phyloP scores from a whole-genome alignment of 1,140 invertebrate genomes.

The Hylaeus anthracinus region DNA sequence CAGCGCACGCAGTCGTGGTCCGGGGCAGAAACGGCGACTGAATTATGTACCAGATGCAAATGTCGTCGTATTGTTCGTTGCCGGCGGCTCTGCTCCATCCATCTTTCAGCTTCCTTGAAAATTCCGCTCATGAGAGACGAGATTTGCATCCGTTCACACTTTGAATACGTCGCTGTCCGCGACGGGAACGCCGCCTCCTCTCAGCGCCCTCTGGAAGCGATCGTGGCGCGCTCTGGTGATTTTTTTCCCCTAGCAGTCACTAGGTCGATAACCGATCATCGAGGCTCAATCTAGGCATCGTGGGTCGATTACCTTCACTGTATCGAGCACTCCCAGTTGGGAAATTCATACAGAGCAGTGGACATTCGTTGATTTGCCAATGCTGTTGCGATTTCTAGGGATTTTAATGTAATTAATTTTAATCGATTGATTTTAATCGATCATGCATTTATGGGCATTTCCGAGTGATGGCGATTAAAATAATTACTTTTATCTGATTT shows the following conservation, averaged over 20 bases:
- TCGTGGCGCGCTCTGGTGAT: not conserved
- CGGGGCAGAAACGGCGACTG: slow-evolving; percentile 62
- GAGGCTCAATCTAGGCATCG: not conserved
- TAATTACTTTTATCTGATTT: too few relatives aligned
- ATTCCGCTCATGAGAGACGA: slow-evolving; percentile 66
- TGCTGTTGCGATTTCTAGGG: too few relatives aligned
- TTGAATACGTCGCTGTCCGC: slow-evolving; percentile 58
- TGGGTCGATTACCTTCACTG: too few relatives aligned
- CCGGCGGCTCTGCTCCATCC: slow-evolving; percentile 62
- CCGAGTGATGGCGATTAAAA: too few relatives aligned
- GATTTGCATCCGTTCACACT: slow-evolving; percentile 70
- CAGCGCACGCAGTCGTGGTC: slow-evolving; percentile 39
- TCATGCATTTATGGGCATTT: too few relatives aligned
- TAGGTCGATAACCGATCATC: slow-evolving; percentile 5
- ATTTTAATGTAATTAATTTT: too few relatives aligned
- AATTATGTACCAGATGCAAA: slow-evolving; percentile 73
- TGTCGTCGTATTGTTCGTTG: slow-evolving; percentile 61
- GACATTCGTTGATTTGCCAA: too few relatives aligned
- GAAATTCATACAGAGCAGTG: too few relatives aligned
- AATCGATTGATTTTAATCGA: too few relatives aligned
- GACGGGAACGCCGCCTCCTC: slow-evolving; percentile 8
- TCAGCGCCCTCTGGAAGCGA: not conserved
- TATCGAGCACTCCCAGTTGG: too few relatives aligned
- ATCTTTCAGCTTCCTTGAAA: slow-evolving; percentile 69
- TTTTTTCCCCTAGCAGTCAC: not conserved